Percentiles rank a stretch among this genome's conserved stretches.
These are phyloP conservation scores for Hirtodrosophila confusa DNA, from an alignment of 2,888 invertebrate genomes.

Conservation along the genomic window DNA sequence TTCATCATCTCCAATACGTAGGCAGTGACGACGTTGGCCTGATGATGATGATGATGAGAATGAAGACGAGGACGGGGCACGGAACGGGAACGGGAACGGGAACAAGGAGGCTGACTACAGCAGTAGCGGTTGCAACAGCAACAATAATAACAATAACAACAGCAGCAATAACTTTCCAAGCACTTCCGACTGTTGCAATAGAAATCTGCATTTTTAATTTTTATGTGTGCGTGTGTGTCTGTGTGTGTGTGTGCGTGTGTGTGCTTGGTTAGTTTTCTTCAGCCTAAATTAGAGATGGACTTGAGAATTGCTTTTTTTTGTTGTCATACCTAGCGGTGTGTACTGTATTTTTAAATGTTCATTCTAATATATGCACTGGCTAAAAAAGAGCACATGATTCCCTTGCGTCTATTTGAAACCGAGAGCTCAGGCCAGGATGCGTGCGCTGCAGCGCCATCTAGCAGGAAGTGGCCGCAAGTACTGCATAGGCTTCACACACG, in stretches of 20 bases:
- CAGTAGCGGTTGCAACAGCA: constrained; percentile 27
- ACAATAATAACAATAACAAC: constrained; percentile 33
- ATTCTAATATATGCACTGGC: too few species aligned
- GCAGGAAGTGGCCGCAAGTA: too few species aligned
- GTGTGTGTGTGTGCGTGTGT: constrained; percentile 19
- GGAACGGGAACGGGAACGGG: not conserved
- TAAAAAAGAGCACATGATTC: too few species aligned
- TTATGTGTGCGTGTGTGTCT: constrained; percentile 21
- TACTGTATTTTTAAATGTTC: too few species aligned
- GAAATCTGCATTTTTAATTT: constrained; percentile 76
- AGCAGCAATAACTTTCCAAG: constrained; percentile 67
- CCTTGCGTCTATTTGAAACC: too few species aligned
- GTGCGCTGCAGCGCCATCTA: not conserved
- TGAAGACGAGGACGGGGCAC: not conserved
- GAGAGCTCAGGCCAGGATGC: constrained; percentile 4
- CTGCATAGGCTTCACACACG: too few species aligned
- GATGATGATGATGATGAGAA: constrained; percentile 13
- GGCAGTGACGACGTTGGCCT: constrained; percentile 45
- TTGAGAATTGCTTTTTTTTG: not conserved
- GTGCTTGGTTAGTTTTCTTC: constrained; percentile 39
- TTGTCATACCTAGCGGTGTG: not conserved
- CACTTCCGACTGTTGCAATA: constrained; percentile 75
- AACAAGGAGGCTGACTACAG: constrained; percentile 7
- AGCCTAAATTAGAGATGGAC: constrained; percentile 23
- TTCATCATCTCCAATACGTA: too few species aligned